A percentile compares a stretch with the other conserved stretches of the same genome.
phyloP scores from a whole-genome alignment of 1,140 invertebrate genomes.

The Lepidurus couesii region DNA sequence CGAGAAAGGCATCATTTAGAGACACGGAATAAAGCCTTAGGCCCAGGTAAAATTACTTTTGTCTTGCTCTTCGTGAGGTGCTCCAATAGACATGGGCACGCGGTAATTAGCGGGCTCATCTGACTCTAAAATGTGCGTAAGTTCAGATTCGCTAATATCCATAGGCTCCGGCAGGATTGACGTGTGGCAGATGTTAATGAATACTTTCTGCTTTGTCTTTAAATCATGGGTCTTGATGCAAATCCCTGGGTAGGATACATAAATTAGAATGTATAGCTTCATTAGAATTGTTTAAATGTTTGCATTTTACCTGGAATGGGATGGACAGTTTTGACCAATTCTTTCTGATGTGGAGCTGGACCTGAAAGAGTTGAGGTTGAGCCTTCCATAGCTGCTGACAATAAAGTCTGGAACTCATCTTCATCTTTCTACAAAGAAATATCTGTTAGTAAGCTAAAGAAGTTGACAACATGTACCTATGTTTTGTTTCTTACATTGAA shows the following conservation, averaged over 20 bases:
- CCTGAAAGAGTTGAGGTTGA: neutral
- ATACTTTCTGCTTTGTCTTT: constrained; percentile 62
- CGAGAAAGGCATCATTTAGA: constrained; percentile 33
- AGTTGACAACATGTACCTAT: neutral
- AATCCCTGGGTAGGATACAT: constrained; percentile 55
- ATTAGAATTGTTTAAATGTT: constrained; percentile 32
- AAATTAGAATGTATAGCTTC: neutral
- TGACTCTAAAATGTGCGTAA: constrained; percentile 54
- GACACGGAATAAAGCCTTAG: neutral
- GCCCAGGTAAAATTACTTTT: constrained; percentile 53
- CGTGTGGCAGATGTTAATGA: constrained; percentile 72
- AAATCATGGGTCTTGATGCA: constrained; percentile 73
- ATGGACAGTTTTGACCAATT: constrained; percentile 24
- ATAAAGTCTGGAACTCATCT: constrained; percentile 32
- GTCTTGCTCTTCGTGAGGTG: constrained; percentile 66
- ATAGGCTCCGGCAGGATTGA: constrained; percentile 68
- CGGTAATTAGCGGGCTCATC: constrained; percentile 64
- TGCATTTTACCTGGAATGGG: constrained; percentile 27
- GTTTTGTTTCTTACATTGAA: neutral
- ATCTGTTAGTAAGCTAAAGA: neutral
- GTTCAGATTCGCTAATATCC: constrained; percentile 69
- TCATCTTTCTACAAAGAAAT: constrained; percentile 32
- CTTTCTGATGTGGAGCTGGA: neutral
- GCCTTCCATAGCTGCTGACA: constrained; percentile 11
- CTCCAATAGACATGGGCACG: constrained; percentile 83